Evolutionary conservation across 2,888 invertebrate genomes (phyloP), one percentile per base, ranked within the genome.

Genomic region (Teleiodes luculella): DNA sequence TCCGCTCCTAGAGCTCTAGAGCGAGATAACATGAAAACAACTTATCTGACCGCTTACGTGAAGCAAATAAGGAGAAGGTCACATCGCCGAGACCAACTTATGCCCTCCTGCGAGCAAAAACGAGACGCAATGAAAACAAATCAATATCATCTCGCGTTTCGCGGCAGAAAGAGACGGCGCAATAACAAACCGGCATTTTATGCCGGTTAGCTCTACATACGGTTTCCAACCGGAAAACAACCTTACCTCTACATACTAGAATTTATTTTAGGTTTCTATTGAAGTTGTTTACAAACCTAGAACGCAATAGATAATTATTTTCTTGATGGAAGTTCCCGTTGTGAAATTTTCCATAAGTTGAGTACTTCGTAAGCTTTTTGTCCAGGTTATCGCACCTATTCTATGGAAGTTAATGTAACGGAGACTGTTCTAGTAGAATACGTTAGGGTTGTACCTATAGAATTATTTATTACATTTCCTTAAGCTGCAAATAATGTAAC

Each of bases 101-200:
- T 76, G 68, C 66, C 63, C 66, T 65, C 64, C 70, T 71, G 71
- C 71, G 75, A 66, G 86, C 63, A 70, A 72, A 81, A 88, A 70
- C 80, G 89, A 86, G 90, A 87, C 76, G 84, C 85, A 83, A 83
- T 86, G 90, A 90, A 90, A 91, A 91, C 91, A 91, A 90, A 90
- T 90, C 87, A 86, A 90, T 88, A 86, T 80, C 80, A 83, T 84
- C 83, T 80, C 76, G 72, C 70, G 78, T 80, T 82, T 80, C 74
- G 78, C 79, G 74, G 68, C 73, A 74, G 87, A 86, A 72, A 76
- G 88, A 84, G 89, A 86, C 72, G 72, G 83, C 80, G 80, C 78
- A 84, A 88, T 76, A 89, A 88, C 88, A 88, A 88, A 89, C 87
- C 86, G 84, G 86, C 86, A 81, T 82, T 81, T 79, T 77, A 70